Evolutionary conservation across 1,140 invertebrate genomes (phyloP), one percentile per base, ranked within the genome.

Genomic region (Cydia amplana): DNA sequence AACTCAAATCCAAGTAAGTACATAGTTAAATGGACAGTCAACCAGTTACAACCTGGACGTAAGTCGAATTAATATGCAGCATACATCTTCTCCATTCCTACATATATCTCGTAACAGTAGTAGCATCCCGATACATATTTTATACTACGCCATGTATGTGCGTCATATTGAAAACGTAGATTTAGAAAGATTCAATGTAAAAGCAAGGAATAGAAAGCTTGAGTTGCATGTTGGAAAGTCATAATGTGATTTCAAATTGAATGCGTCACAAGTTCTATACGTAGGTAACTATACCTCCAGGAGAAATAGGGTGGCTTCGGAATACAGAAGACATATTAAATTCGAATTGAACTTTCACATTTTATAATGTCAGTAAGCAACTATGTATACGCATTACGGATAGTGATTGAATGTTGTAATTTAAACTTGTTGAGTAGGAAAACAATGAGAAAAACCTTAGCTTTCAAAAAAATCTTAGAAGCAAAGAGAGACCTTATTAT

Each of bases 151-250:
- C 55, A 36, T 70, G 72, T 76, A 74, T 83, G 82, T 76, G 79
- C 82, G 83, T 79, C 80, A 89, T 82, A 90, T 89, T 90, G 87
- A 89, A 90, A 87, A 86, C 82, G 79, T 77, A 83, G 87, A 84
- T 81, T 83, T 82, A 79, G 78, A 79, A 85, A 77, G 81, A 87
- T 89, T 88, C 89, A 90, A 90, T 91, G 90, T 87, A 86, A 85
- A 79, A 89, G 82, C 82, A 76, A 75, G 82, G 80, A 85, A 89
- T 86, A 82, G 84, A 80, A 55, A 87, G 84, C 78, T 77, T 82
- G 83, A 81, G 85, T 85, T 88, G 83, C 87, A 89, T 89, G 84
- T 85, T 89, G 87, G 88, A 88, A 88, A 87, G 83, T 86, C 83
- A 87, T 86, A 88, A 90, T 85, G 85, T 85, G 85, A 88, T 88